Base-by-base conservation (phyloP, 2,888 invertebrate genomes). In the Drosophila phalerata region DNA sequence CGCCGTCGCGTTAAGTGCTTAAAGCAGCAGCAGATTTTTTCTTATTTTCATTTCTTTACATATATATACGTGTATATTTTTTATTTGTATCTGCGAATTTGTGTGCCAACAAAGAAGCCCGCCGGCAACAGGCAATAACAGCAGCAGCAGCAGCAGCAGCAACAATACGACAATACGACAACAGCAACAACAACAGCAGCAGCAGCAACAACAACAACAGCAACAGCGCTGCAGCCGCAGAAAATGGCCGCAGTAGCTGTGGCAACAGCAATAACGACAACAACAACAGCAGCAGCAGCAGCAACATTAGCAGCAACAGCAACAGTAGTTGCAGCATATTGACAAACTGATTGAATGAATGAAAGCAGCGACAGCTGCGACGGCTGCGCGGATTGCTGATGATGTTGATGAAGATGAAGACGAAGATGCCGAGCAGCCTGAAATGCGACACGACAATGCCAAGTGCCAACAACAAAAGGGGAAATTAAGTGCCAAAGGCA, bases 231-330 rank as follows among this genome's bases (percentile, higher is more conserved):
- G 66, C 52, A 67, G 71, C 77, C 69, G 60, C 74, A 69, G 49
- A 82, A 85, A 81, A 86, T 86, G 83, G 85, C 81, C 70, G 72
- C 79, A 68, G 51, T 51, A 48, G 38, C 49, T 71, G 56, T 49
- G 56, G 40, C 40, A 65, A 40, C 47, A 67, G 19, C 34, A 63
- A n/a, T 43, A 64, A n/a, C 48, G 34, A 37, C 48, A 69, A 51
- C 56, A 42, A 47, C 68, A 71, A 51, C 53, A 51, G 8, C 52
- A 63, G 34, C 58, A 60, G 28, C 68, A 63, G 13, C 73, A 72
- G 8, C 57, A 76, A 13, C n/a, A n/a, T n/a, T n/a, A n/a, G n/a
- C 60, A 56, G 17, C 57, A 61, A 15, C 34, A 34, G 32, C 51
- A 51, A 15, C 55, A 58, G 30, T 37, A 22, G 28, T 40, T 38